These are phyloP conservation scores for Isurus oxyrinchus DNA, from an alignment of 2,113 vertebrate species.

Conservation along the genomic window DNA sequence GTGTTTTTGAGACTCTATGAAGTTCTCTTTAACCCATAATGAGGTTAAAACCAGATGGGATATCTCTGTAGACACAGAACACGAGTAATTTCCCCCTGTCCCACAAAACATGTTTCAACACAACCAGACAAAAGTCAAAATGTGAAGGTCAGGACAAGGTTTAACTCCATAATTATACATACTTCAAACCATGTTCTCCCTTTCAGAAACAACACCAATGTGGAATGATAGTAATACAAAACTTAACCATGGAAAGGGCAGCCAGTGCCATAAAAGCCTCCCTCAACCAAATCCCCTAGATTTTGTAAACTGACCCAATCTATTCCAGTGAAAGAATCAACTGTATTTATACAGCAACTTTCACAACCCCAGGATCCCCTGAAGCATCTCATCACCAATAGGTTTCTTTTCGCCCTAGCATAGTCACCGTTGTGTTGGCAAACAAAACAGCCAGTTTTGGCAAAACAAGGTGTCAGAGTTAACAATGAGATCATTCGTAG, in stretches of 20 bases:
- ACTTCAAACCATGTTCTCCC: background rate
- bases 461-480: background rate
- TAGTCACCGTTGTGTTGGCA: background rate
- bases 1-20: background rate
- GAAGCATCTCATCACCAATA: background rate
- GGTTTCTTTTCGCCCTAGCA: no score
- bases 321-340: background rate
- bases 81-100: background rate
- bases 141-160: constrained; percentile 14
- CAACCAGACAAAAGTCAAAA: constrained; percentile 1
- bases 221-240: background rate
- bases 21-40: background rate
- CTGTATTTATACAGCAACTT: no score
- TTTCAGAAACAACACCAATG: background rate
- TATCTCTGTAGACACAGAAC: background rate
- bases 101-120: background rate
- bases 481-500: background rate
- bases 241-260: background rate
- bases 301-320: background rate
- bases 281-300: background rate
- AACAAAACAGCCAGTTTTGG: background rate
- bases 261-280: no score
- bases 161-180: background rate
- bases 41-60: background rate
- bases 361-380: background rate